phyloP scores from a whole-genome alignment of 2,888 invertebrate genomes.

The Coronaproctus castanopsis region DNA sequence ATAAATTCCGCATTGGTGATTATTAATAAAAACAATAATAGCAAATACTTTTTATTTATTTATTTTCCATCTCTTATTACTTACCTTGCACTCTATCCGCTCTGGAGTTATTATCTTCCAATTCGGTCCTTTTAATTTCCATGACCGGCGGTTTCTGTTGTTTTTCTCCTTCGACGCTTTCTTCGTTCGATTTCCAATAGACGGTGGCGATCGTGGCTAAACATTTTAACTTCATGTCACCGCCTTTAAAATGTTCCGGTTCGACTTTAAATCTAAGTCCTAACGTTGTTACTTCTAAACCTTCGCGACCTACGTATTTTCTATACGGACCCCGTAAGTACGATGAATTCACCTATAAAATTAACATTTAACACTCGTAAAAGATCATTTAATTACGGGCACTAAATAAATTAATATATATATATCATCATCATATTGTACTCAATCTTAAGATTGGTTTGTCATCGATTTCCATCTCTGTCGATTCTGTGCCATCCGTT shows the following conservation, averaged over 20 bases:
- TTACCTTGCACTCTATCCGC: constrained; percentile 54
- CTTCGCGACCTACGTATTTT: constrained; percentile 35
- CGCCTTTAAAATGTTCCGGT: constrained; percentile 56
- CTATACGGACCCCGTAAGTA: constrained; percentile 29
- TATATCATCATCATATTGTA: too few species aligned
- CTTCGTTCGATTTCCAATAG: constrained; percentile 71
- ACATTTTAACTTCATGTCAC: constrained; percentile 74
- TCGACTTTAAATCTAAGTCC: constrained; percentile 63
- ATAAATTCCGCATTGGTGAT: too few species aligned
- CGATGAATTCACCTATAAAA: constrained; percentile 20
- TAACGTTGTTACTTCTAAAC: constrained; percentile 55
- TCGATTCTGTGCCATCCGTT: too few species aligned
- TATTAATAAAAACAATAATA: too few species aligned
- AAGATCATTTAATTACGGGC: not conserved
- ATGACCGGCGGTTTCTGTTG: constrained; percentile 47
- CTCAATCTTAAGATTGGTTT: too few species aligned
- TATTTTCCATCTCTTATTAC: too few species aligned
- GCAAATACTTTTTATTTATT: too few species aligned
- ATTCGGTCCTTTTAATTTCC: constrained; percentile 50
- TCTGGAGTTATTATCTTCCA: constrained; percentile 34
- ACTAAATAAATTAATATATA: too few species aligned
- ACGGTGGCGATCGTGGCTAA: constrained; percentile 69
- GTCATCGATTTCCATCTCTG: too few species aligned
- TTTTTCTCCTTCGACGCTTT: constrained; percentile 60
- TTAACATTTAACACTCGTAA: not conserved